Percentiles rank a stretch among this genome's conserved stretches.
phyloP scores from a whole-genome alignment of 2,888 invertebrate species.

The Lutraria lutraria region DNA sequence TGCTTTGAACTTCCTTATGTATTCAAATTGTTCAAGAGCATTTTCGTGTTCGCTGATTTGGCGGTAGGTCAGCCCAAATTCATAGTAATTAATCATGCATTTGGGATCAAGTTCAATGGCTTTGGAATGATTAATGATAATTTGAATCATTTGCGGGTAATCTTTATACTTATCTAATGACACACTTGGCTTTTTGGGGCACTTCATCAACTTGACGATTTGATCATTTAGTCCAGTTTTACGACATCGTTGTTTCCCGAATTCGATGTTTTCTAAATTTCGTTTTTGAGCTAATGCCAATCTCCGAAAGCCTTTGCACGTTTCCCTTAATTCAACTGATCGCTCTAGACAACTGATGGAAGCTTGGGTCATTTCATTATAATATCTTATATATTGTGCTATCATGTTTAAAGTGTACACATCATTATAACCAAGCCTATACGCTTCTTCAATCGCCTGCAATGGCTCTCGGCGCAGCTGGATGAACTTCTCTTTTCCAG shows the following conservation, averaged over 20 bases:
- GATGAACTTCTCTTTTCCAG: neutral
- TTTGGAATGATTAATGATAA: neutral
- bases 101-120: slow-evolving; percentile 3
- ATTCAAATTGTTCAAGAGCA: neutral
- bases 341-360: neutral
- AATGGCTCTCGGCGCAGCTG: neutral
- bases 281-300: slow-evolving; percentile 5
- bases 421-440: neutral
- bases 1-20: neutral
- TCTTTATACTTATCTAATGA: neutral
- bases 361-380: neutral
- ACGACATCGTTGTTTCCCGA: neutral
- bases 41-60: neutral
- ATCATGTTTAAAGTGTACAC: neutral
- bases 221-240: neutral
- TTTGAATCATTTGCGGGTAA: neutral
- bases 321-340: slow-evolving; percentile 4
- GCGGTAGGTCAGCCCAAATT: neutral
- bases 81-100: neutral
- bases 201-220: slow-evolving; percentile 1
- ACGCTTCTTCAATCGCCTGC: neutral
- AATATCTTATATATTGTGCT: neutral
- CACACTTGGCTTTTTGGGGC: neutral
- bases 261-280: neutral
- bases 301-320: neutral